phyloP scores from a whole-genome alignment of 2,113 vertebrate genomes.

The Anthoscopus minutus region DNA sequence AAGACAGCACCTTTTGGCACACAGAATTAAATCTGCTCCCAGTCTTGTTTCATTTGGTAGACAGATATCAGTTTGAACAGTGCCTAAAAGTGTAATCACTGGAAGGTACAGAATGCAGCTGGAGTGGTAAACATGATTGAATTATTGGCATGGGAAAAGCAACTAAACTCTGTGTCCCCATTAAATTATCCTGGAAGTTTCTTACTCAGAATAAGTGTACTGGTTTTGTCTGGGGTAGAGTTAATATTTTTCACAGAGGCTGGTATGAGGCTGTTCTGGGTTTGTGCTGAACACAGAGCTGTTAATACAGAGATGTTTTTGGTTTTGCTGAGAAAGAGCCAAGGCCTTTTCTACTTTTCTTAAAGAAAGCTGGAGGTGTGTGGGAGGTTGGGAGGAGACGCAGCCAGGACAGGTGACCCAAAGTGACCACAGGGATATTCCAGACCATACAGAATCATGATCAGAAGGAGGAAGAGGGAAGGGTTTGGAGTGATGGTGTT shows the following conservation, averaged over 20 bases:
- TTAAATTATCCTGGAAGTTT: background rate
- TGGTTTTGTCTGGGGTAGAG: background rate
- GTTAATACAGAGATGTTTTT: background rate
- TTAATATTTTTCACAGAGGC: background rate
- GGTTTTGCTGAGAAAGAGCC: background rate
- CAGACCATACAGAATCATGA: background rate
- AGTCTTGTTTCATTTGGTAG: background rate
- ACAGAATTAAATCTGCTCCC: background rate
- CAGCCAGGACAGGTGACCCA: background rate
- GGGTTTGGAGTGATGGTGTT: accelerated
- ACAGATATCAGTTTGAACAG: background rate
- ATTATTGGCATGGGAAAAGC: background rate
- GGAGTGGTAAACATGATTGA: background rate
- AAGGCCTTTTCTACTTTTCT: background rate
- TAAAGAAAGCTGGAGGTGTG: accelerated
- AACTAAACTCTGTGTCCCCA: background rate
- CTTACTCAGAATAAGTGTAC: background rate
- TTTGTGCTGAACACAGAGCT: background rate
- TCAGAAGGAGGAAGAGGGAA: background rate
- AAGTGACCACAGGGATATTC: background rate
- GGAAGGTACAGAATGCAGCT: background rate
- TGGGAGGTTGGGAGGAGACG: background rate
- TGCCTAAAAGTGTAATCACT: background rate
- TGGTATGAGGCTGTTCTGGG: background rate
- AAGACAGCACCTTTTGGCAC: background rate